These are phyloP conservation scores for Podarcis muralis DNA, from an alignment of 2,113 vertebrate species.

Conservation along the genomic window DNA sequence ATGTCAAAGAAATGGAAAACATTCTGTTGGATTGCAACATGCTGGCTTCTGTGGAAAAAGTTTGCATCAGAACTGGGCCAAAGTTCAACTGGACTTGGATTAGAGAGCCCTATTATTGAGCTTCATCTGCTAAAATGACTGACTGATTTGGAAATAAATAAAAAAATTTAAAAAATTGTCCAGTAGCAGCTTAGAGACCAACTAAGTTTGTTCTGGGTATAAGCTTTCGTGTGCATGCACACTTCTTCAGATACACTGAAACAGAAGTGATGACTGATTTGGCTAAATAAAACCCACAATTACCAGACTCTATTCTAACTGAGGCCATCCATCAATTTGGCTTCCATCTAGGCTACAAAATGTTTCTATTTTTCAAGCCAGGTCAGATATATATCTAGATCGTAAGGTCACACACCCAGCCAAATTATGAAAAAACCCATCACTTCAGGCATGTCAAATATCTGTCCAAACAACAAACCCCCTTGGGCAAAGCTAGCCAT, in stretches of 20 bases:
- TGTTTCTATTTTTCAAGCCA: not conserved
- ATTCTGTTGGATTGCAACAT: not conserved
- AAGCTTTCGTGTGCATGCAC: no score
- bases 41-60: not conserved
- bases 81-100: not conserved
- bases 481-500: not conserved
- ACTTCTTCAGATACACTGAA: no score
- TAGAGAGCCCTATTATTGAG: not conserved
- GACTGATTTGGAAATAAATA: no score
- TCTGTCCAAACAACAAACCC: not conserved
- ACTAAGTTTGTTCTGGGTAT: no score
- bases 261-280: no score
- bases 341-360: not conserved
- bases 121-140: no score
- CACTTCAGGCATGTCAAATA: no score
- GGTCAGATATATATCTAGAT: not conserved
- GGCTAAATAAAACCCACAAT: not conserved
- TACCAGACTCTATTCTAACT: not conserved
- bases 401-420: no score
- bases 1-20: not conserved
- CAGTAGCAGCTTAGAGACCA: no score
- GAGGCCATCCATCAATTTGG: not conserved
- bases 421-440: no score
- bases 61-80: not conserved
- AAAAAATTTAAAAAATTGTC: no score